Conservation (phyloP, 2,888 invertebrate genomes). For the Pristionchus fissidentatus region DNA sequence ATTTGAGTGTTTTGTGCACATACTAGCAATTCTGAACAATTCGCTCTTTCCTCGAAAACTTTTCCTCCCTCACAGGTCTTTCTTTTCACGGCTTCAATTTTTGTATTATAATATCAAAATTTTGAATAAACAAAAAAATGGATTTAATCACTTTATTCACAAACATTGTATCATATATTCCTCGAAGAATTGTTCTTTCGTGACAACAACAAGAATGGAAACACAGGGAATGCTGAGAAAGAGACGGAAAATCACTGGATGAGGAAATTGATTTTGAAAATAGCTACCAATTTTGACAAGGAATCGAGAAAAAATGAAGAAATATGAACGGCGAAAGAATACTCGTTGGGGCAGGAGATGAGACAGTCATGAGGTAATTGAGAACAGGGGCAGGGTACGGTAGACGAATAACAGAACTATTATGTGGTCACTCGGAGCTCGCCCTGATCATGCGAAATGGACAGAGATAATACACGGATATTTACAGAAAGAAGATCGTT, state of each 20-base stretch:
- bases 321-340: not conserved
- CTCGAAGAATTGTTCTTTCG: no score
- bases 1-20: no score
- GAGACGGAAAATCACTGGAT: not conserved
- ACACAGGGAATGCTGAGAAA: slow-evolving; percentile 21
- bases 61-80: no score
- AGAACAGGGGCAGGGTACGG: not conserved
- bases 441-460: not conserved
- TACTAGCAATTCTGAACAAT: no score
- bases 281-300: not conserved
- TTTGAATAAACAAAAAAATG: no score
- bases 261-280: not conserved
- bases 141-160: no score
- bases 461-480: slow-evolving; percentile 4
- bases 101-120: no score
- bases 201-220: slow-evolving; percentile 6
- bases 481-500: slow-evolving; percentile 18
- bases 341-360: not conserved
- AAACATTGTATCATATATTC: no score
- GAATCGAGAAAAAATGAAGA: not conserved
- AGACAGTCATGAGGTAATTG: slow-evolving; percentile 20
- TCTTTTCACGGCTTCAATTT: no score
- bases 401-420: not conserved
- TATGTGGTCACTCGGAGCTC: not conserved
- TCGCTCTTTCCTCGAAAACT: no score